Base-by-base conservation (phyloP, 2,888 invertebrate genomes). In the Patella caerulea region DNA sequence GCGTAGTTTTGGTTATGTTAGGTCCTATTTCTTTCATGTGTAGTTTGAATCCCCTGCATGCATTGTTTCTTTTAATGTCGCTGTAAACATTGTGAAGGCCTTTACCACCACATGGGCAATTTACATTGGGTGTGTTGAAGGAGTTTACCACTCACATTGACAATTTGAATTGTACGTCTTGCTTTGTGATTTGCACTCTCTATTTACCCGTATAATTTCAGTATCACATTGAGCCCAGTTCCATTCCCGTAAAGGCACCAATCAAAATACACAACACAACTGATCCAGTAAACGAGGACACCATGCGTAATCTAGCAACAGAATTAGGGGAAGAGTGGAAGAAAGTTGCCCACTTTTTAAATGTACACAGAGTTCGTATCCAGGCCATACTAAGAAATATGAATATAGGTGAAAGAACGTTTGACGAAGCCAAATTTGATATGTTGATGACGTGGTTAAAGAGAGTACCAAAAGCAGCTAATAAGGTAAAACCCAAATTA, bases 401-500 rank as follows among this genome's bases (percentile, higher is more conserved):
- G 34, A 73, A 79, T 78, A 76, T 82, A 19, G 81, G 82, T 1
- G 85, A 87, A 34, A 78, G 79, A 17, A 79, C 83, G 1, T 87
- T 86, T 15, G 80, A 81, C 14, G 85, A 87, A 15, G 87, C 87
- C 9, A 86, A 86, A 71, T 89, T 84, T 73, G 87, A 89, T 17
- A 90, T 90, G 90, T 79, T 90, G 76, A 83, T 90, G 81, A 88
- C 88, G n/a, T 90, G 90, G 90, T 77, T 88, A 19, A 90, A 90
- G 75, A 84, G 85, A 71, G 87, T 87, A 54, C 88, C 89, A 0
- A 86, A 87, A 79, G 83, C 88, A 2, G 80, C 83, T 5, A 87
- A 88, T 76, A 90, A 90, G 86, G 90, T 90, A 77, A 76, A 45
- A 45, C 7, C 45, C 9, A 45, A 45, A 45, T 45, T 45, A 45